Percentiles rank a stretch among this genome's conserved stretches.
phyloP scores from a whole-genome alignment of 1,140 invertebrate species.

The Aricia agestis region DNA sequence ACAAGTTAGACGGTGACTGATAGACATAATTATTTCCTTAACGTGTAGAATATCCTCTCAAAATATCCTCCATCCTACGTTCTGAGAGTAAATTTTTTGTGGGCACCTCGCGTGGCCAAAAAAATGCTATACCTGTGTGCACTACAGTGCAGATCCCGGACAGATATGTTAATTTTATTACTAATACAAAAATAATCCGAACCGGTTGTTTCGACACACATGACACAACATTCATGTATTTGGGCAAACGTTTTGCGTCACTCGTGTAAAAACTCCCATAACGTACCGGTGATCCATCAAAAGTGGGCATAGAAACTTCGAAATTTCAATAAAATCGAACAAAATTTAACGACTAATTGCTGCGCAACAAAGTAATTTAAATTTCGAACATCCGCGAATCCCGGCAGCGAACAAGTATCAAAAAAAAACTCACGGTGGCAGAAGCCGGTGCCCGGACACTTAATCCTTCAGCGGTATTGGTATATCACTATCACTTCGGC shows the following conservation, averaged over 20 bases:
- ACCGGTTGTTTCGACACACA: conserved; percentile 56
- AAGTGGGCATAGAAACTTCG: not conserved
- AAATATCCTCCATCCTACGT: conserved; percentile 2
- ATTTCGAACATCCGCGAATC: not conserved
- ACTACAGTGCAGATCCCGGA: conserved; percentile 44
- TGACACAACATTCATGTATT: conserved; percentile 63
- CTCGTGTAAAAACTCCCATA: conserved; percentile 20
- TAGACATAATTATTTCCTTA: not conserved
- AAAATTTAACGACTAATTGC: no score
- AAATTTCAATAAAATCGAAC: not conserved
- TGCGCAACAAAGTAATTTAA: not conserved
- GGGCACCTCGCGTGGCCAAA: not conserved
- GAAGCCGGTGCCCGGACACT: conserved; percentile 25
- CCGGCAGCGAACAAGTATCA: not conserved
- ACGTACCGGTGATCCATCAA: not conserved
- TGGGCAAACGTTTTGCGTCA: conserved; percentile 28
- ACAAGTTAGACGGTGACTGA: not conserved
- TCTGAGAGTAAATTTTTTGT: not conserved
- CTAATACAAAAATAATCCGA: conserved; percentile 58
- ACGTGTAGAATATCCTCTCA: not conserved
- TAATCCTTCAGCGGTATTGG: not conserved
- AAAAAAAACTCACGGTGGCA: conserved; percentile 1
- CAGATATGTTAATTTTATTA: conserved; percentile 71
- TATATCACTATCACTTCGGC: conserved; percentile 40
- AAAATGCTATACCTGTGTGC: conserved; percentile 34